Evolutionary conservation across 2,888 invertebrate species (phyloP).

Genomic region (Caenorhabditis zanzibari): DNA sequence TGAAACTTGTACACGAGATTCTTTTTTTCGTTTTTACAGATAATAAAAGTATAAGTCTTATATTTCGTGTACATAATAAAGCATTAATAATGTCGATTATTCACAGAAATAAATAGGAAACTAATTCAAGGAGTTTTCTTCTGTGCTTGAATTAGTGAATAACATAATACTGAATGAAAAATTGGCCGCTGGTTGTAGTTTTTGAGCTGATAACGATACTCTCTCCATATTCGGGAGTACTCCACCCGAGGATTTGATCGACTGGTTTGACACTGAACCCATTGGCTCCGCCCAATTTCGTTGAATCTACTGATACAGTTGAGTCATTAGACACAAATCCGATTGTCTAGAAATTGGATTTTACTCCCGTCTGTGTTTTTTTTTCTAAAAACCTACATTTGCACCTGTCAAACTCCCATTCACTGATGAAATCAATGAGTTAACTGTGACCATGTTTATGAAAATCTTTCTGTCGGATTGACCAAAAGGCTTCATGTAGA

Average conservation of each 20-base stretch:
- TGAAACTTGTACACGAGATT: neutral
- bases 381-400: conserved; percentile 13
- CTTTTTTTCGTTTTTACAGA: neutral
- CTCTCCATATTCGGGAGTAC: conserved; percentile 7
- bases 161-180: conserved; percentile 40
- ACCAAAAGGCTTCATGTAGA: conserved; percentile 36
- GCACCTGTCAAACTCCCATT: neutral
- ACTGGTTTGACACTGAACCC: conserved; percentile 38
- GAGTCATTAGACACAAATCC: conserved; percentile 19
- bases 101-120: too few relatives aligned
- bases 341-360: conserved; percentile 16
- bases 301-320: neutral
- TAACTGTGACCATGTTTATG: neutral
- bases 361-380: too few relatives aligned
- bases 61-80: too few relatives aligned
- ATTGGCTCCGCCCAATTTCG: neutral
- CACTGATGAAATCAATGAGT: neutral
- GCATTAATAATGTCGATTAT: too few relatives aligned
- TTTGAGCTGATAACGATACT: conserved; percentile 24
- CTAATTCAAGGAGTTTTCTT: too few relatives aligned
- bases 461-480: conserved; percentile 3
- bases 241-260: conserved; percentile 39
- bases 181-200: conserved; percentile 4
- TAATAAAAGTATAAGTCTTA: too few relatives aligned
- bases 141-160: neutral